These are phyloP conservation scores for Cartodere bifasciata DNA, from an alignment of 2,888 invertebrate species.

Conservation along the genomic window DNA sequence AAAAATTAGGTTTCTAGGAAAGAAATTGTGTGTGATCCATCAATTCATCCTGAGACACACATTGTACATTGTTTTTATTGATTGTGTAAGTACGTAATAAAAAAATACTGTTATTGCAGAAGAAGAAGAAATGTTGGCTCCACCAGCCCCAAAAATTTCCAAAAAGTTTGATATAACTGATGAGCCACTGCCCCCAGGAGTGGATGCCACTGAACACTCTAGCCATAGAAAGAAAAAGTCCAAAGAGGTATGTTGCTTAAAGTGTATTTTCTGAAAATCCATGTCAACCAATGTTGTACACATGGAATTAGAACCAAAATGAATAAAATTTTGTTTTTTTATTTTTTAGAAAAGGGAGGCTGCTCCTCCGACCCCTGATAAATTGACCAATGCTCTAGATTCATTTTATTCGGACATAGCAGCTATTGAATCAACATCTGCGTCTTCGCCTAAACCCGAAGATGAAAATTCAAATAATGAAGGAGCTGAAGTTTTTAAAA, in stretches of 20 bases:
- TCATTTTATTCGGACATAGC: conserved; percentile 50
- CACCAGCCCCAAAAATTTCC: conserved; percentile 17
- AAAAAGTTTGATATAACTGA: too few relatives aligned
- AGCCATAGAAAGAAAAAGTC: conserved; percentile 11
- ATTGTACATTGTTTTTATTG: too few relatives aligned
- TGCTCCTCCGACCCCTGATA: conserved; percentile 15
- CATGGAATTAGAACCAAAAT: not conserved
- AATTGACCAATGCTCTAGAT: conserved; percentile 39
- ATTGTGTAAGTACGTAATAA: too few relatives aligned
- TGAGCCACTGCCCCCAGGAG: conserved; percentile 43
- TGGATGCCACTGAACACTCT: conserved; percentile 34
- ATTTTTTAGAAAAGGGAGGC: not conserved
- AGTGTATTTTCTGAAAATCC: conserved; percentile 8
- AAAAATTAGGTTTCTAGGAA: too few relatives aligned
- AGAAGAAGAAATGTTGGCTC: too few relatives aligned
- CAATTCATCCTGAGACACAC: too few relatives aligned
- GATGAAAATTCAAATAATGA: conserved; percentile 13
- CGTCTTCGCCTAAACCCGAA: conserved; percentile 7
- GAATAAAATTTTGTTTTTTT: too few relatives aligned
- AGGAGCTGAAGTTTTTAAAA: conserved; percentile 24
- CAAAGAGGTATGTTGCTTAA: conserved; percentile 13
- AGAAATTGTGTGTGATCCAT: too few relatives aligned
- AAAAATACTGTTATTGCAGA: too few relatives aligned
- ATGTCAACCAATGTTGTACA: not conserved
- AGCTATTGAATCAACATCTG: conserved; percentile 40